phyloP scores from a whole-genome alignment of 2,888 invertebrate genomes.

The Oxyteleia sp. region DNA sequence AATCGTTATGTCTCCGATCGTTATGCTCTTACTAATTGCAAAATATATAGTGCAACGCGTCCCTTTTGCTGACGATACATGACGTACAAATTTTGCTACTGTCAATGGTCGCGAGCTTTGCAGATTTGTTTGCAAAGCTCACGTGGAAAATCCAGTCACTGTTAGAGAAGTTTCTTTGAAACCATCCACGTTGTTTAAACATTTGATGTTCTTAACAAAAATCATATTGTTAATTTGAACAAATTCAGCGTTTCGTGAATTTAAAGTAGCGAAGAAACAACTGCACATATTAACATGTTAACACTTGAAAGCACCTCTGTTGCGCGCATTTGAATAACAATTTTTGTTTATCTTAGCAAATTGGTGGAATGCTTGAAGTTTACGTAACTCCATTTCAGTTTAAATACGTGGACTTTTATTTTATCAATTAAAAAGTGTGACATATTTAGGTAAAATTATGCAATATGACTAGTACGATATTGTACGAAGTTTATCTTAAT shows the following conservation, averaged over 20 bases:
- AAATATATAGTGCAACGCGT: no score
- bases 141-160: no score
- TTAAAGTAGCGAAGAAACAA: background rate
- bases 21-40: slow-evolving; percentile 4
- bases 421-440: slow-evolving; percentile 11
- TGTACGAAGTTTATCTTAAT: slow-evolving; percentile 24
- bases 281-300: background rate
- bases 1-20: slow-evolving; percentile 21
- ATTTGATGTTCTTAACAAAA: no score
- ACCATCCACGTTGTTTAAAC: no score
- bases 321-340: background rate
- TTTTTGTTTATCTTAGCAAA: background rate
- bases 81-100: no score
- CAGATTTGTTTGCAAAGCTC: no score
- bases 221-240: no score
- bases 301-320: background rate
- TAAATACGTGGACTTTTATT: background rate
- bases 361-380: background rate
- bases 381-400: background rate
- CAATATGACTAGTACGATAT: background rate
- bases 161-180: no score
- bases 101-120: no score
- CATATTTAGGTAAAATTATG: slow-evolving; percentile 21
- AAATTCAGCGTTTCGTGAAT: no score
- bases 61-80: no score